These are phyloP conservation scores for Atrichornis clamosus DNA, from an alignment of 2,113 vertebrate species.

Conservation along the genomic window DNA sequence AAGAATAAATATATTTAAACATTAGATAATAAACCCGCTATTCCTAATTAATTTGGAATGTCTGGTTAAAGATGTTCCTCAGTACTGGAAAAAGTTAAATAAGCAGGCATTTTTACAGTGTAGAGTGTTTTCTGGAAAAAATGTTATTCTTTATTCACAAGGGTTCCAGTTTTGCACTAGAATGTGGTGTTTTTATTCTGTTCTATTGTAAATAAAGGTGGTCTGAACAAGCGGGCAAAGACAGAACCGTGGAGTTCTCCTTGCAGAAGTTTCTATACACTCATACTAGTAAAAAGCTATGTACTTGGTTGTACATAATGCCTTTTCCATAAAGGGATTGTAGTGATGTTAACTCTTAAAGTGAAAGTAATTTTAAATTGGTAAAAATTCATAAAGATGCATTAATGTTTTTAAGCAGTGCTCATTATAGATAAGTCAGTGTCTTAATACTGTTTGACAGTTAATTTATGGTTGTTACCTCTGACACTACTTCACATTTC, in stretches of 20 bases:
- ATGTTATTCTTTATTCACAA: neutral
- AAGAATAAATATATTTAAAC: neutral
- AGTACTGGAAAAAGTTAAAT: neutral
- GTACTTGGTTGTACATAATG: neutral
- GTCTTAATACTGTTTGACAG: conserved; percentile 42
- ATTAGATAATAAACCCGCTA: neutral
- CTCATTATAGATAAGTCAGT: conserved; percentile 61
- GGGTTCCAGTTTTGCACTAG: neutral
- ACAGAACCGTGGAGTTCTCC: neutral
- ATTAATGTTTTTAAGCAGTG: conserved; percentile 35
- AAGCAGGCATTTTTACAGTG: neutral
- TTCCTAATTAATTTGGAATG: neutral
- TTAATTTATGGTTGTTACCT: conserved; percentile 53
- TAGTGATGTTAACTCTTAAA: conserved; percentile 13
- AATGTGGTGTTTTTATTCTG: neutral
- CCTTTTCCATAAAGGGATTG: neutral
- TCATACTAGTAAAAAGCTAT: neutral
- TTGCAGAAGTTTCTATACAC: neutral
- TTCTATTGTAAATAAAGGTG: neutral
- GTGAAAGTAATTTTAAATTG: conserved; percentile 25
- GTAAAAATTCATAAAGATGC: neutral
- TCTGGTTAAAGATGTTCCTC: neutral
- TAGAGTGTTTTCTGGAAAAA: neutral
- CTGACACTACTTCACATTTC: conserved; percentile 40
- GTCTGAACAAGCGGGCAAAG: neutral